These are phyloP conservation scores for Ennomos quercinarius DNA, from an alignment of 2,888 invertebrate species.

Conservation along the genomic window DNA sequence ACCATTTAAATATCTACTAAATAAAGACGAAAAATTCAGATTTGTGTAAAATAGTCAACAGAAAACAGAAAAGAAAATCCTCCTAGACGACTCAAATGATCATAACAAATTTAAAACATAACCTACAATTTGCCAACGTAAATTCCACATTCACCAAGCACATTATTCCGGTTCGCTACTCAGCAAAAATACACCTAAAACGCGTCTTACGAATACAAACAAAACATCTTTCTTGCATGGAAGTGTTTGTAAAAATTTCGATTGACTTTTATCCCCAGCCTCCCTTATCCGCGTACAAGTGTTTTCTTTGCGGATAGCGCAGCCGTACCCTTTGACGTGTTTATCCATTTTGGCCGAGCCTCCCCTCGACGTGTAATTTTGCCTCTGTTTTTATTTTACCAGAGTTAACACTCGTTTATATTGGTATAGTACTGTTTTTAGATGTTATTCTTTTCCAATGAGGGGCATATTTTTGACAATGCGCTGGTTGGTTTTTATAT, in stretches of 20 bases:
- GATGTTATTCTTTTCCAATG: conserved; percentile 36
- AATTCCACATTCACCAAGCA: conserved; percentile 9
- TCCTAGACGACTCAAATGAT: conserved; percentile 4
- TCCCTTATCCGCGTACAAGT: conserved; percentile 64
- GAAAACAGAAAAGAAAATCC: no score
- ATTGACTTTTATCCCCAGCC: conserved; percentile 67
- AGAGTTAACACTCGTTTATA: conserved; percentile 39
- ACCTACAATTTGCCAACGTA: conserved; percentile 12
- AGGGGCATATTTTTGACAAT: conserved; percentile 22
- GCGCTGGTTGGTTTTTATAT: conserved; percentile 6
- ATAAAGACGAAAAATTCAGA: no score
- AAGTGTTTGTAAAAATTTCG: conserved; percentile 70
- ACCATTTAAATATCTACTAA: no score
- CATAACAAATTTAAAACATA: conserved; percentile 17
- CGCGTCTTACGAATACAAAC: conserved; percentile 32
- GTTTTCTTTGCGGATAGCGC: conserved; percentile 82
- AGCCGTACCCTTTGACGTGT: conserved; percentile 80
- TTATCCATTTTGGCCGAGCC: conserved; percentile 76
- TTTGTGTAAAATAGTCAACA: no score
- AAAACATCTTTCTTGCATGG: conserved; percentile 38
- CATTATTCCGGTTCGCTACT: conserved; percentile 17
- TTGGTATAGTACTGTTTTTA: conserved; percentile 33
- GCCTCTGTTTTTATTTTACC: conserved; percentile 61
- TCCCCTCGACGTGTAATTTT: conserved; percentile 70
- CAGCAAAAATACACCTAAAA: conserved; percentile 29